phyloP scores from a whole-genome alignment of 2,888 invertebrate genomes.

The Nysson spinosus region DNA sequence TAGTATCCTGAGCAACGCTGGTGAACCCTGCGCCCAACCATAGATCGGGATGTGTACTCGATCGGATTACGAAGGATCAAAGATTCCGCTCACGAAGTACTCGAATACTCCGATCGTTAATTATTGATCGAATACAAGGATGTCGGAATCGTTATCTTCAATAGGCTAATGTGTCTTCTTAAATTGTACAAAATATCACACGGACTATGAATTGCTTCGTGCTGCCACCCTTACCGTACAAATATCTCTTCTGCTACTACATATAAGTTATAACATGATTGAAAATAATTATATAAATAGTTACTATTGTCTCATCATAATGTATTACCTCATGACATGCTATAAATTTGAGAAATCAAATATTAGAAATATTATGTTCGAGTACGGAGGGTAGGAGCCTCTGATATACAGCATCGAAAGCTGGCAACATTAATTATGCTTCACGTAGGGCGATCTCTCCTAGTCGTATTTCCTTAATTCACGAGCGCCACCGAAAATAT shows the following conservation, averaged over 20 bases:
- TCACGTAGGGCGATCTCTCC: conserved; percentile 33
- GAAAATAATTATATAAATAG: no score
- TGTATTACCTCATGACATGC: conserved; percentile 14
- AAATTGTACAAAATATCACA: conserved; percentile 37
- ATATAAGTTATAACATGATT: no score
- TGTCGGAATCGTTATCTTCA: conserved; percentile 19
- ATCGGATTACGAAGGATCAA: conserved; percentile 49
- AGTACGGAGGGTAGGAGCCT: conserved; percentile 28
- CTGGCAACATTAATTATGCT: conserved; percentile 44
- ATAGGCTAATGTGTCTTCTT: conserved; percentile 14
- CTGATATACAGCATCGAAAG: conserved; percentile 40
- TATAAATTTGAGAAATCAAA: conserved; percentile 7
- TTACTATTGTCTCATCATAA: conserved; percentile 11
- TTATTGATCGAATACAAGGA: conserved; percentile 47
- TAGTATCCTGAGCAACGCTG: conserved; percentile 23
- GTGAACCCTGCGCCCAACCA: conserved; percentile 33
- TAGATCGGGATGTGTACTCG: conserved; percentile 34
- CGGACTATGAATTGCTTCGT: conserved; percentile 24
- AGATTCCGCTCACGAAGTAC: conserved; percentile 45
- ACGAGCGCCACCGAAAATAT: conserved; percentile 43
- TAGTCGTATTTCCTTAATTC: conserved; percentile 51
- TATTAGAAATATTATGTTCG: conserved; percentile 40
- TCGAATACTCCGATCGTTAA: conserved; percentile 46
- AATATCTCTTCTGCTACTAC: conserved; percentile 9
- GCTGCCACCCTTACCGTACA: conserved; percentile 10